phyloP scores from a whole-genome alignment of 2,888 invertebrate species.

The Oligia latruncula region DNA sequence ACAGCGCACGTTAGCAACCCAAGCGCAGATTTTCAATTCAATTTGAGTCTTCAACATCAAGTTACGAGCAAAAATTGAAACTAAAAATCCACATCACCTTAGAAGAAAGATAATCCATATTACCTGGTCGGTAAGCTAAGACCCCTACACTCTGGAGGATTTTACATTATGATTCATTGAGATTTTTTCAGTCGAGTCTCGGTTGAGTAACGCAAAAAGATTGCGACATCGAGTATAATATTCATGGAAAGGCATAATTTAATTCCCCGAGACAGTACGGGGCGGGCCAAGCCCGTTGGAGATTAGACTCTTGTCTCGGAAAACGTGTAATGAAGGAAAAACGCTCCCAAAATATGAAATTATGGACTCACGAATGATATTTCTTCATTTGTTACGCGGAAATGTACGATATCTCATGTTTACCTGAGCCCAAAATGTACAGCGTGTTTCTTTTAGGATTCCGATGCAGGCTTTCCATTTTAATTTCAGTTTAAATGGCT shows the following conservation, averaged over 20 bases:
- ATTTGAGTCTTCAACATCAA: constrained; percentile 49
- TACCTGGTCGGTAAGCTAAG: constrained; percentile 49
- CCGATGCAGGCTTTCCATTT: constrained; percentile 43
- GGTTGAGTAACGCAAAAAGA: constrained; percentile 82
- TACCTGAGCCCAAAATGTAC: constrained; percentile 55
- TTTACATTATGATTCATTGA: constrained; percentile 78
- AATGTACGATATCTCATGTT: constrained; percentile 59
- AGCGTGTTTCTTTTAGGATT: constrained; percentile 44
- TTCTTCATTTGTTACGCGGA: constrained; percentile 73
- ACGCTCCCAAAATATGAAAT: constrained; percentile 83
- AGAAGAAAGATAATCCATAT: constrained; percentile 53
- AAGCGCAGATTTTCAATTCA: constrained; percentile 49
- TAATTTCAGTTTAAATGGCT: constrained; percentile 62
- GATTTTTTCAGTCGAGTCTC: constrained; percentile 75
- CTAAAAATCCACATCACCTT: constrained; percentile 48
- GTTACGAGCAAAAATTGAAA: constrained; percentile 47
- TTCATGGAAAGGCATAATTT: constrained; percentile 89
- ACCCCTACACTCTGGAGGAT: constrained; percentile 59
- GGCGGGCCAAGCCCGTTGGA: constrained; percentile 73
- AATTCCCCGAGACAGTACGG: constrained; percentile 83
- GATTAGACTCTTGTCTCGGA: constrained; percentile 84
- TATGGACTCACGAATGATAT: constrained; percentile 80
- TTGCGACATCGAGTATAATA: constrained; percentile 86
- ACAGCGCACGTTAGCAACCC: constrained; percentile 8
- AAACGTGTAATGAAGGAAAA: constrained; percentile 85